Evolutionary conservation across 2,888 invertebrate genomes (phyloP), one percentile per base, ranked within the genome.

Genomic region (Coleophora flavipennella): DNA sequence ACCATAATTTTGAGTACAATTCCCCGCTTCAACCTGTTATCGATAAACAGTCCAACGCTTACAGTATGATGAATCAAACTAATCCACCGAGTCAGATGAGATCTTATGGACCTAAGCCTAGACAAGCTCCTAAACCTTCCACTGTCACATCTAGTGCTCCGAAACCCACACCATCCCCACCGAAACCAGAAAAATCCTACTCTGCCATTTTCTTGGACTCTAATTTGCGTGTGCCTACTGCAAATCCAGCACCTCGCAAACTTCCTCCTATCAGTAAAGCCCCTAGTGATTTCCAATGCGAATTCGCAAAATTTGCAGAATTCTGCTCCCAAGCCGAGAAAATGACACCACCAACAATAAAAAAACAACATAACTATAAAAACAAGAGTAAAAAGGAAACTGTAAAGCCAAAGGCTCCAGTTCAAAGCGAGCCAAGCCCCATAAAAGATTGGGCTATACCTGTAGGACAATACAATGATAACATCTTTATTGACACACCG

Each of bases 251-350:
- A 9, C 25, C 31, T 12, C 13, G 14, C 29, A 46, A 59, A 0
- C 36, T 78, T 2, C 57, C 61, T 12, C 80, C 80, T 0, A 50
- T 80, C 0, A 75, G 80, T 40, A 81, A 78, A 43, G 73, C 75
- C 29, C 78, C 79, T 0, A 78, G 64, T n/a, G 80, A 81, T 0
- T 84, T 80, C 35, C 70, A 77, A 44, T 64, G 67, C 0, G 84
- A 83, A 47, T 84, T 80, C 46, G 66, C 75, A 38, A 81, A 78
- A 45, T 84, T 84, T 39, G 79, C n/a, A n/a, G n/a, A n/a, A n/a
- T n/a, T 81, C 77, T 4, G 20, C 20, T 20, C 20, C 20, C 20
- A 20, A 20, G 20, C 20, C 3, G 6, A 6, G 3, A 20, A 44
- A 31, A 39, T 27, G 27, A 3, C 29, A 29, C 33, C 41, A 2